Evolutionary conservation across 2,113 vertebrate species (phyloP).

Genomic region (Perca schrenkii): DNA sequence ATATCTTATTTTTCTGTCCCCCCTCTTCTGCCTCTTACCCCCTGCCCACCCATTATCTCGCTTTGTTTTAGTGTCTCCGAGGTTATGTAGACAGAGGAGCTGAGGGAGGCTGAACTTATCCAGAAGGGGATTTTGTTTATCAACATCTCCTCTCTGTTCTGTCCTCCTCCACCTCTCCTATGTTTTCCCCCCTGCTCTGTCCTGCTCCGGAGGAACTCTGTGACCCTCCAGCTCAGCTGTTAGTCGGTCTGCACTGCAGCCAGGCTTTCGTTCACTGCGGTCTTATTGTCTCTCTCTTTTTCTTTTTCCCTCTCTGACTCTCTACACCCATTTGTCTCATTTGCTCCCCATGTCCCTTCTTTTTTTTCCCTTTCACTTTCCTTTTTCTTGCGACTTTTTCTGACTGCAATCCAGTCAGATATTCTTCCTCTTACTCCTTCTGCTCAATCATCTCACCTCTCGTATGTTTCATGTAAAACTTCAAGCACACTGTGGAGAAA

Average conservation of each 20-base stretch:
- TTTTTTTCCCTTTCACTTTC: neutral
- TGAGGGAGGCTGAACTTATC: constrained; percentile 29
- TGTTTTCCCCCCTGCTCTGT: constrained; percentile 36
- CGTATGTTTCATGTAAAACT: constrained; percentile 59
- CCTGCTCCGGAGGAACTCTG: constrained; percentile 76
- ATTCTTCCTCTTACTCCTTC: constrained; percentile 9
- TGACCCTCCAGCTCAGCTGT: constrained; percentile 82
- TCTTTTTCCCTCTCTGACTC: constrained; percentile 50
- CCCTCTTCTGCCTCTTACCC: constrained; percentile 9
- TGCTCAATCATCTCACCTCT: constrained; percentile 22
- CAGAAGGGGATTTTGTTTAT: constrained; percentile 71
- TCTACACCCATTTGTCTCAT: no score
- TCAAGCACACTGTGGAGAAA: constrained; percentile 30
- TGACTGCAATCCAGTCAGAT: constrained; percentile 18
- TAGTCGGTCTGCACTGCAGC: constrained; percentile 70
- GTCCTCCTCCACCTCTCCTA: constrained; percentile 2
- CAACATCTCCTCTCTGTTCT: constrained; percentile 47
- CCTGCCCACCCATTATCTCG: neutral
- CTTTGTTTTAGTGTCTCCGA: constrained; percentile 29
- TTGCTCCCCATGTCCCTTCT: neutral
- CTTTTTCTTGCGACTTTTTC: constrained; percentile 12
- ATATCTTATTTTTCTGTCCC: constrained; percentile 46
- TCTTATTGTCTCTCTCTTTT: constrained; percentile 47
- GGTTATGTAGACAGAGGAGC: constrained; percentile 6
- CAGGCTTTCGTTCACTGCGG: constrained; percentile 74